These are phyloP conservation scores for Sesamia inferens DNA, from an alignment of 2,888 invertebrate genomes.

Conservation along the genomic window DNA sequence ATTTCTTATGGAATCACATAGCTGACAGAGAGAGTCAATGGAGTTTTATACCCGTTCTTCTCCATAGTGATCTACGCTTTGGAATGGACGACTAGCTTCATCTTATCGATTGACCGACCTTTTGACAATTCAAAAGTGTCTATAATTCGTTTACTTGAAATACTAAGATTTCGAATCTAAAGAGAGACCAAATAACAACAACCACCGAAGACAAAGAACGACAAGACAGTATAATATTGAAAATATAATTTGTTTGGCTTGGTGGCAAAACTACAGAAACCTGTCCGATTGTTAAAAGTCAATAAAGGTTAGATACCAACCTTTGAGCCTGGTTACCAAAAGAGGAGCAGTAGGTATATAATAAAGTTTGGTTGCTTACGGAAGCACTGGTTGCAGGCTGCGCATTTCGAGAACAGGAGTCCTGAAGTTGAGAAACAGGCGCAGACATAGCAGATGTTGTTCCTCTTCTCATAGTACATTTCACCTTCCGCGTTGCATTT, in stretches of 20 bases:
- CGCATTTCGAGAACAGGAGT: conserved; percentile 73
- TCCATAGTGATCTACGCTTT: too few species aligned
- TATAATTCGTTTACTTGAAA: too few species aligned
- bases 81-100: too few species aligned
- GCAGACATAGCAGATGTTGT: conserved; percentile 75
- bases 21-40: too few species aligned
- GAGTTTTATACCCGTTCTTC: too few species aligned
- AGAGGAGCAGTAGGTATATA: neutral
- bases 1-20: too few species aligned
- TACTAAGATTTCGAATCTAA: too few species aligned
- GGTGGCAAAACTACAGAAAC: conserved; percentile 36
- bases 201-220: conserved; percentile 1
- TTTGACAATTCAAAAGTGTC: too few species aligned
- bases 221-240: conserved; percentile 2
- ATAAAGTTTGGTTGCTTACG: conserved; percentile 47
- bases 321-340: neutral
- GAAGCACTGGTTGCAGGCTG: conserved; percentile 71
- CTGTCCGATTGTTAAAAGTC: conserved; percentile 40
- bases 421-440: conserved; percentile 73
- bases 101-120: too few species aligned
- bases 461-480: conserved; percentile 72
- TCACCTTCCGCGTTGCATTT: conserved; percentile 73
- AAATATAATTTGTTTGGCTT: conserved; percentile 45
- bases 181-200: neutral
- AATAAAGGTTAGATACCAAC: conserved; percentile 27